Conservation (phyloP, 92 coral and sea anemone species). For the Zoanthus gigantus region DNA sequence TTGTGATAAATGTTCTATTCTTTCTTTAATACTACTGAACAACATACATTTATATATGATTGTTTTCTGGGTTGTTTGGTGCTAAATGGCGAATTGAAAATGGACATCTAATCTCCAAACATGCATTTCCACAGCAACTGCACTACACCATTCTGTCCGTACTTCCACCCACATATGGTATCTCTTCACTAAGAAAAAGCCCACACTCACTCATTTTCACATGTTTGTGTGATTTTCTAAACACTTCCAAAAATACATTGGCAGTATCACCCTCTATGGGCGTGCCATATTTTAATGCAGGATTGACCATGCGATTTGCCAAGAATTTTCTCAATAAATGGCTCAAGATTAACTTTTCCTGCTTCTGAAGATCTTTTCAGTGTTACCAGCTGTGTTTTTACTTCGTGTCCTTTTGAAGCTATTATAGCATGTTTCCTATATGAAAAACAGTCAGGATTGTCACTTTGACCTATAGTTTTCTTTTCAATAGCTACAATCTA, state of each 20-base stretch:
- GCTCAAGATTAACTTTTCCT: conserved; percentile 50
- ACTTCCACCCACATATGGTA: conserved; percentile 73
- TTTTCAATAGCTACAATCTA: conserved; percentile 51
- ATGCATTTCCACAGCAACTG: conserved; percentile 72
- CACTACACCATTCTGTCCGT: conserved; percentile 69
- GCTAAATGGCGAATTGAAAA: conserved; percentile 50
- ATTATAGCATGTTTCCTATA: conserved; percentile 57
- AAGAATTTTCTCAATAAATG: conserved; percentile 47
- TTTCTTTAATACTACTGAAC: too few species aligned
- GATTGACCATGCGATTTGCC: conserved; percentile 49
- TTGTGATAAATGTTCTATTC: too few species aligned
- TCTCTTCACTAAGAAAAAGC: conserved; percentile 43
- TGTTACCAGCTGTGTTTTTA: conserved; percentile 53
- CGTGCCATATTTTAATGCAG: conserved; percentile 63
- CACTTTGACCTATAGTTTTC: conserved; percentile 54
- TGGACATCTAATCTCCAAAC: conserved; percentile 72
- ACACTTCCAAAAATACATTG: conserved; percentile 44
- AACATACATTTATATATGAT: background rate
- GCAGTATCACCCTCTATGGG: conserved; percentile 59
- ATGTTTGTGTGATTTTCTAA: conserved; percentile 45
- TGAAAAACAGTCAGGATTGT: conserved; percentile 55
- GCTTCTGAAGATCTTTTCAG: conserved; percentile 53
- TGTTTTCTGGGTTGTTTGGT: conserved; percentile 33
- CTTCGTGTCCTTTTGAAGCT: conserved; percentile 62
- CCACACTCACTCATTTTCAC: conserved; percentile 55